Percentiles rank a stretch among this genome's conserved stretches.
Conservation (phyloP, 1,140 invertebrate species). For the Aleiodes sp. region DNA sequence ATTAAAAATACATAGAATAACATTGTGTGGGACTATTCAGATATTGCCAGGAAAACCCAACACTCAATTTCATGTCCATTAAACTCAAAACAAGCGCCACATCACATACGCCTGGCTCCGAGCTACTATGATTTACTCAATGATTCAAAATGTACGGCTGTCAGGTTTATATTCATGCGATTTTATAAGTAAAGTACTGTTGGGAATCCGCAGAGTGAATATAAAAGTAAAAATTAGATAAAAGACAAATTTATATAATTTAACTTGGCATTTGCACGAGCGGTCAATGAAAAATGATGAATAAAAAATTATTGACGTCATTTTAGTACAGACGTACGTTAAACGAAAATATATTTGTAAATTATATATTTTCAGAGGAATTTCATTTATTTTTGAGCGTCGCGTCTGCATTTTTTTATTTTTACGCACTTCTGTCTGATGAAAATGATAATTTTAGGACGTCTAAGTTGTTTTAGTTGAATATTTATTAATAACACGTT, state of each 20-base stretch:
- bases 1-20: background rate
- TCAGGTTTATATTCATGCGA: background rate
- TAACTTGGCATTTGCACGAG: background rate
- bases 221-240: background rate
- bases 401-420: no score
- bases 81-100: background rate
- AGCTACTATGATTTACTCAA: slow-evolving; percentile 2
- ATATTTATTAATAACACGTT: background rate
- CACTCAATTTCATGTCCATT: slow-evolving; percentile 14
- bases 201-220: background rate
- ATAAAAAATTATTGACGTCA: no score
- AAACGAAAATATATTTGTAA: no score
- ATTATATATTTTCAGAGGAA: no score
- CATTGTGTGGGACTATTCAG: background rate
- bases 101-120: background rate
- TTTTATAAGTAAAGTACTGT: no score
- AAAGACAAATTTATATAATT: background rate
- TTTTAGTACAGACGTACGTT: no score
- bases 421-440: background rate
- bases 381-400: no score
- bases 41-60: background rate
- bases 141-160: slow-evolving; percentile 1
- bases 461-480: background rate
- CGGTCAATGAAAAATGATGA: no score
- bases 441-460: background rate